phyloP scores from a whole-genome alignment of 1,140 invertebrate species.

The Araneus ventricosus region DNA sequence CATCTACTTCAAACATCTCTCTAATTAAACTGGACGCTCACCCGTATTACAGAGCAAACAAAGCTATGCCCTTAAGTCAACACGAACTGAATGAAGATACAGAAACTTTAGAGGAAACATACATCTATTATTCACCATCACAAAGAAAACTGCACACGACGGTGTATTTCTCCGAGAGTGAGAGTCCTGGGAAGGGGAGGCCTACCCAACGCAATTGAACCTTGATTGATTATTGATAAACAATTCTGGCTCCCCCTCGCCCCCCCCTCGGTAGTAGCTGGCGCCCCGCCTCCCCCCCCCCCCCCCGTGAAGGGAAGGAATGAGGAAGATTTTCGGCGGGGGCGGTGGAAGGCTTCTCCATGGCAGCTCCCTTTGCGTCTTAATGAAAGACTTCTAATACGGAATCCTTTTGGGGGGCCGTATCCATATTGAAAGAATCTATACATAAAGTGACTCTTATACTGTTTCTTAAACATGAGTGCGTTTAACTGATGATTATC shows the following conservation, averaged over 20 bases:
- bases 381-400: conserved; percentile 74
- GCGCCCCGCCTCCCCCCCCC: background rate
- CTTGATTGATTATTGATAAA: conserved; percentile 75
- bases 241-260: conserved; percentile 53
- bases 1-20: conserved; percentile 58
- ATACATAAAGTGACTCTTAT: background rate
- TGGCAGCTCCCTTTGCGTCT: conserved; percentile 58
- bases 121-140: conserved; percentile 69
- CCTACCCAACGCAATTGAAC: conserved; percentile 57
- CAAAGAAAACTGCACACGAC: conserved; percentile 52
- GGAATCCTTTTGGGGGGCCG: conserved; percentile 12
- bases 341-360: conserved; percentile 29
- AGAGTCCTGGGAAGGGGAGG: background rate
- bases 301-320: background rate
- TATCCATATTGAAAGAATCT: background rate
- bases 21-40: conserved; percentile 61
- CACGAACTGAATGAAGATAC: conserved; percentile 63
- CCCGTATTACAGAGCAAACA: conserved; percentile 58
- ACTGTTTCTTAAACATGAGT: no score
- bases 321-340: conserved; percentile 55
- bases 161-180: conserved; percentile 6
- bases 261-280: background rate
- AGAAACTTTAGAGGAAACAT: conserved; percentile 63
- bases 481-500: no score
- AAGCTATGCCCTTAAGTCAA: conserved; percentile 52